Base-by-base conservation (phyloP, 2,113 vertebrate species). In the human region DNA sequence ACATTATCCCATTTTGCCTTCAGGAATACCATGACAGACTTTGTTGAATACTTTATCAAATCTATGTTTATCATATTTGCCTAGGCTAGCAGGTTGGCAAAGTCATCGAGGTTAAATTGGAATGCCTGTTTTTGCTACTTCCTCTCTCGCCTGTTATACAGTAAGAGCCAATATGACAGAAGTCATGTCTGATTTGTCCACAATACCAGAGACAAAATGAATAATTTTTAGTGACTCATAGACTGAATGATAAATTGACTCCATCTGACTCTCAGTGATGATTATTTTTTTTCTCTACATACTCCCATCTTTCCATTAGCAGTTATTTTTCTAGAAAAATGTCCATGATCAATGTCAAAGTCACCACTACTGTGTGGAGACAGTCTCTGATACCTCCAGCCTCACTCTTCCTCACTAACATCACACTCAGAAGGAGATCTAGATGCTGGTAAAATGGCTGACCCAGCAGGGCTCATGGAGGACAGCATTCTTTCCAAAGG, bases 271-370 rank as follows among this genome's bases (percentile, higher is more conserved):
- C 40, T 80, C 25, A 55, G 6, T 18, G 68, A 52, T 52, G 13
- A 35, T 38, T 90, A 32, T 72, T 43, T 66, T 32, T 32, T 55
- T 61, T 64, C 70, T 93, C 43, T 48, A 32, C 0, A 4, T 48
- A 38, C 2, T 55, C 55, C 25, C 40, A 50, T 23, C 59, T 83
- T 40, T 40, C 50, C 17, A 79, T 83, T 61, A 50, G 35, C 68
- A 84, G 83, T 45, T 81, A 32, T 89, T 75, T 96, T 96, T 78
- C 92, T 80, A 48, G 43, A 70, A 96, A 50, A 95, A 55, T 38
- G 27, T 43, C 38, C 22, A 64, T n/a, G 6, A 43, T 86, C 22
- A 40, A 40, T 17, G 8, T 45, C 64, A 91, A 79, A 88, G n/a
- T 45, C 32, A 35, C 22, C 20, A 35, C 18, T 55, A 64, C 30